A percentile compares a stretch with the other conserved stretches of the same genome.
Conservation (phyloP, 2,797 vertebrate genomes). For the Oreochromis grahami region DNA sequence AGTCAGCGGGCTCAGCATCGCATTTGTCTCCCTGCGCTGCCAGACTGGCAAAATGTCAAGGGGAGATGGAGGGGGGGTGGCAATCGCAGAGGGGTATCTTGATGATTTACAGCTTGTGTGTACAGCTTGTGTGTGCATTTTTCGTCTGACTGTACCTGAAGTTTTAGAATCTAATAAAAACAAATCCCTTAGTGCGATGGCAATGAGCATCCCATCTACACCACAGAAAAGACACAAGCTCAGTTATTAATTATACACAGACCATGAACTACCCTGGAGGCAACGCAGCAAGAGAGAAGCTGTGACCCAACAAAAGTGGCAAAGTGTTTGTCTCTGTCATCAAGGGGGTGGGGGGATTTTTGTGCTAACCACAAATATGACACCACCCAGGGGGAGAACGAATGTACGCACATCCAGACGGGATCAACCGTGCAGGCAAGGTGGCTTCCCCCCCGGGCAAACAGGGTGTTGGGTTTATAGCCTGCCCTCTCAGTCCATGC, state of each 20-base stretch:
- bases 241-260: constrained; percentile 48
- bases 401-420: constrained; percentile 1
- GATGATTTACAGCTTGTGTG: constrained; percentile 5
- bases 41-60: constrained; percentile 53
- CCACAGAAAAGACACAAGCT: constrained; percentile 4
- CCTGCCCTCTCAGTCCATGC: background rate
- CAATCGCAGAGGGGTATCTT: background rate
- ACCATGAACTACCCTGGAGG: background rate
- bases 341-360: background rate
- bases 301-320: constrained; percentile 15
- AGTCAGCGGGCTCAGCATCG: constrained; percentile 22
- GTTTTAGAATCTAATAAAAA: background rate
- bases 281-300: background rate
- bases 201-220: background rate
- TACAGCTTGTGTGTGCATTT: background rate
- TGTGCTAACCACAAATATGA: constrained; percentile 41
- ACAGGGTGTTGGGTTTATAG: constrained; percentile 54
- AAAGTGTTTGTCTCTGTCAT: constrained; percentile 6
- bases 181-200: background rate
- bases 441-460: constrained; percentile 48
- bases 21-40: constrained; percentile 33
- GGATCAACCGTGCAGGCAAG: constrained; percentile 8
- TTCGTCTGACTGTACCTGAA: background rate
- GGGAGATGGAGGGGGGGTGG: background rate
- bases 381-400: constrained; percentile 42